phyloP scores from a whole-genome alignment of 1,140 invertebrate genomes.

The Drosophila yakuba region DNA sequence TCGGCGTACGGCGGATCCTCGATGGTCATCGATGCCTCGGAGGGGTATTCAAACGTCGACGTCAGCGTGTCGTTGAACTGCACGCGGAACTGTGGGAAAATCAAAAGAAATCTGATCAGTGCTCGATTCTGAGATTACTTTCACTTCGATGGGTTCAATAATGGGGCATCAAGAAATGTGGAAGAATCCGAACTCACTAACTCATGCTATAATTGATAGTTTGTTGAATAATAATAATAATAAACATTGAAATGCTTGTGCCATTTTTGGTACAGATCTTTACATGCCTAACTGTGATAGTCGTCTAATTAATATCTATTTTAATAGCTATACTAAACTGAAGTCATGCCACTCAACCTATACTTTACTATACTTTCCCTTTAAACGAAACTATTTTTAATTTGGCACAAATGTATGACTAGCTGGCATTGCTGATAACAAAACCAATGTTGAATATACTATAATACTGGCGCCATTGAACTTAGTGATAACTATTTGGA shows the following conservation, averaged over 20 bases:
- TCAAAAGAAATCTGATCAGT: slow-evolving; percentile 15
- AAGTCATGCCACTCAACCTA: not conserved
- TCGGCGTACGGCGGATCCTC: slow-evolving; percentile 85
- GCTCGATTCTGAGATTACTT: slow-evolving; percentile 2
- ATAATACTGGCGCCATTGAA: not conserved
- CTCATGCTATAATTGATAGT: too few species aligned
- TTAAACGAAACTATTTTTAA: not conserved
- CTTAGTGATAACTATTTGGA: slow-evolving; percentile 1
- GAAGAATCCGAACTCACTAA: too few species aligned
- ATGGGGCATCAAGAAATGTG: too few species aligned
- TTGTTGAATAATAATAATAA: too few species aligned
- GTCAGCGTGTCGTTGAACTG: slow-evolving; percentile 93
- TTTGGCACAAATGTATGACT: not conserved
- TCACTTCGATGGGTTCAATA: not conserved
- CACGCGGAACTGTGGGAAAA: slow-evolving; percentile 89
- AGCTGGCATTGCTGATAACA: slow-evolving; percentile 5
- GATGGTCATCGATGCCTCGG: slow-evolving; percentile 90
- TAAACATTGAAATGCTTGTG: too few species aligned
- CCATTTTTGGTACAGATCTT: too few species aligned
- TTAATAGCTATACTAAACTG: not conserved
- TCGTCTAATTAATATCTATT: not conserved
- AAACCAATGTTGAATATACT: not conserved
- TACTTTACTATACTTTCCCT: not conserved
- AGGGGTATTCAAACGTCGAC: slow-evolving; percentile 94
- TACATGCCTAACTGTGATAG: too few species aligned